Conservation (phyloP, 2,797 vertebrate genomes). For the Brotula barbata region DNA sequence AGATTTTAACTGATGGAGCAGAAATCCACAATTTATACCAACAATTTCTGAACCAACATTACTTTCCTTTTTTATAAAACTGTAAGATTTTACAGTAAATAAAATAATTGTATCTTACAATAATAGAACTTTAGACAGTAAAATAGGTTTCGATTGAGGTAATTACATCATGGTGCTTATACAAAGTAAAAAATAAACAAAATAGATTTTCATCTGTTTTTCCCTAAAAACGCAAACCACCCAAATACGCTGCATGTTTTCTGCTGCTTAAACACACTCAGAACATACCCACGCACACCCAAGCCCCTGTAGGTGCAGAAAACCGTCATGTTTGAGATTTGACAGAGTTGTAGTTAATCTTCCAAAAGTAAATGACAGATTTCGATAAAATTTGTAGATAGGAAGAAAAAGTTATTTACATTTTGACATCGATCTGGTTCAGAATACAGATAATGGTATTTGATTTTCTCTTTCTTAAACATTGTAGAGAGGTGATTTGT, state of each 20-base stretch:
- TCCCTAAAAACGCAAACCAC: conserved; percentile 46
- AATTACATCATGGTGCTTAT: conserved; percentile 79
- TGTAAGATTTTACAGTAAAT: conserved; percentile 79
- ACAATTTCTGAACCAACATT: conserved; percentile 64
- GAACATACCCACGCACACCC: too few relatives aligned
- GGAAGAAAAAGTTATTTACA: too few relatives aligned
- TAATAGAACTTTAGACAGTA: conserved; percentile 80
- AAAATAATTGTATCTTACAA: conserved; percentile 84
- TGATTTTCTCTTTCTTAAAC: too few relatives aligned
- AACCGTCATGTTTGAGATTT: conserved; percentile 31
- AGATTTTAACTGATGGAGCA: conserved; percentile 37
- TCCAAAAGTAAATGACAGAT: too few relatives aligned
- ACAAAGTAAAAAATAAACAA: conserved; percentile 79
- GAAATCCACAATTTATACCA: conserved; percentile 66
- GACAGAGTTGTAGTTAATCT: not conserved
- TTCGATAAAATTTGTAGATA: too few relatives aligned
- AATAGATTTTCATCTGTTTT: conserved; percentile 64
- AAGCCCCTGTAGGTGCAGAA: too few relatives aligned
- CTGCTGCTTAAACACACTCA: too few relatives aligned
- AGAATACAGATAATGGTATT: too few relatives aligned
- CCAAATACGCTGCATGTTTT: too few relatives aligned
- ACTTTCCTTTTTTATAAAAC: conserved; percentile 77
- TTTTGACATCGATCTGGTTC: too few relatives aligned
- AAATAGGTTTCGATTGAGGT: conserved; percentile 84
- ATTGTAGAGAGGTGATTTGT: too few relatives aligned